phyloP scores from a whole-genome alignment of 2,888 invertebrate species.

The Drosophila mettleri region DNA sequence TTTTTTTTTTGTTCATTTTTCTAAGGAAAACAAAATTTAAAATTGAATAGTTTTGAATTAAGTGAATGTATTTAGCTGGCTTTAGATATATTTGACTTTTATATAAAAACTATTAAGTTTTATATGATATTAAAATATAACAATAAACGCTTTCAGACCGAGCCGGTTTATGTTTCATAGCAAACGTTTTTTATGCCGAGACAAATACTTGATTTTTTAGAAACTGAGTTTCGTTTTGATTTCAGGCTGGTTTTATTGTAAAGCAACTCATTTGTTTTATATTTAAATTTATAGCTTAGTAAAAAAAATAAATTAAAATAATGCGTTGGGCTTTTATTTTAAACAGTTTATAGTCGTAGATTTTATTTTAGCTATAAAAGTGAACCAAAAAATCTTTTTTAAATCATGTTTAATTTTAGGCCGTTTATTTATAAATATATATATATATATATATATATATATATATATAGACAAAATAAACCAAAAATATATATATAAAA shows the following conservation, averaged over 20 bases:
- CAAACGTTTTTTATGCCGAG: neutral
- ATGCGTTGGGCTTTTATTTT: neutral
- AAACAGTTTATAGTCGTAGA: neutral
- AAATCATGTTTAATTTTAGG: too few relatives aligned
- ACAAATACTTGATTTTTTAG: neutral
- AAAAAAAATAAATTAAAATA: neutral
- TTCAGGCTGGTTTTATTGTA: neutral
- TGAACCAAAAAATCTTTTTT: too few relatives aligned
- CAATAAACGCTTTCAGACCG: neutral
- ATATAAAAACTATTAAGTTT: neutral
- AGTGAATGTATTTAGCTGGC: neutral
- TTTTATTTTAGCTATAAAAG: too few relatives aligned
- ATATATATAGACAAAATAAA: too few relatives aligned
- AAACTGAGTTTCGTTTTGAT: neutral
- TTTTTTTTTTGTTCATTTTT: neutral
- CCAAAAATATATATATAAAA: too few relatives aligned
- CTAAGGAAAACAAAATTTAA: neutral
- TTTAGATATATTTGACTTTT: neutral
- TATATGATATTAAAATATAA: neutral
- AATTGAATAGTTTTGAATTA: conserved; percentile 2
- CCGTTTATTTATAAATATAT: too few relatives aligned
- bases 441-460: too few relatives aligned
- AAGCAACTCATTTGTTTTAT: conserved; percentile 1
- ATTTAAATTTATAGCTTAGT: neutral
- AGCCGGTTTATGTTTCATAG: neutral